Percentiles rank a stretch among this genome's conserved stretches.
phyloP scores from a whole-genome alignment of 2,113 vertebrate species.

The Corynorhinus townsendii region DNA sequence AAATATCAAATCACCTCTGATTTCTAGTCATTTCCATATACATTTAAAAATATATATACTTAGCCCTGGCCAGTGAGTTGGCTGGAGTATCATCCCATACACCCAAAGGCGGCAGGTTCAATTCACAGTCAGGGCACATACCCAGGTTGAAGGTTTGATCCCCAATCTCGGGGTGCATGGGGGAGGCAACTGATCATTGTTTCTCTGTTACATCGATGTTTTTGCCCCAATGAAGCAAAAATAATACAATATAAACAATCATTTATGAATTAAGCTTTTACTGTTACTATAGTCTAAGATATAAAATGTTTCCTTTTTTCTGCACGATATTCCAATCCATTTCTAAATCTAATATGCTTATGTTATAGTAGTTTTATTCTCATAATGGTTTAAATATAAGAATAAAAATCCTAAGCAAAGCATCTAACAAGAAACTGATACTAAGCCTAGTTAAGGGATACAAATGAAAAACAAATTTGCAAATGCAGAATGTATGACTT shows the following conservation, averaged over 20 bases:
- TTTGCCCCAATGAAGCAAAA: too few species aligned
- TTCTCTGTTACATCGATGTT: too few species aligned
- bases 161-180: too few species aligned
- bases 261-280: constrained; percentile 11
- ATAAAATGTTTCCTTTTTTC: neutral
- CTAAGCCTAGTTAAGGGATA: neutral
- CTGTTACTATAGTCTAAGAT: neutral
- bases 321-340: neutral
- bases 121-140: too few species aligned
- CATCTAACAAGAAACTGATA: neutral
- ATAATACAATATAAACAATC: neutral
- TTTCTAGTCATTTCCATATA: neutral
- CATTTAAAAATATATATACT: neutral
- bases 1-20: neutral
- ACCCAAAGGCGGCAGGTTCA: too few species aligned
- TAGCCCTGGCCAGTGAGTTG: neutral
- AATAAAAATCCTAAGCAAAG: neutral
- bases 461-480: neutral
- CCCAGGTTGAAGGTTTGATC: too few species aligned
- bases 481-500: neutral
- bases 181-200: too few species aligned
- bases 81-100: too few species aligned
- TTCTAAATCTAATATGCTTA: neutral
- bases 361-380: neutral
- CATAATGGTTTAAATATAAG: neutral